These are phyloP conservation scores for Suncus etruscus DNA, from an alignment of 2,113 vertebrate species.

Conservation along the genomic window DNA sequence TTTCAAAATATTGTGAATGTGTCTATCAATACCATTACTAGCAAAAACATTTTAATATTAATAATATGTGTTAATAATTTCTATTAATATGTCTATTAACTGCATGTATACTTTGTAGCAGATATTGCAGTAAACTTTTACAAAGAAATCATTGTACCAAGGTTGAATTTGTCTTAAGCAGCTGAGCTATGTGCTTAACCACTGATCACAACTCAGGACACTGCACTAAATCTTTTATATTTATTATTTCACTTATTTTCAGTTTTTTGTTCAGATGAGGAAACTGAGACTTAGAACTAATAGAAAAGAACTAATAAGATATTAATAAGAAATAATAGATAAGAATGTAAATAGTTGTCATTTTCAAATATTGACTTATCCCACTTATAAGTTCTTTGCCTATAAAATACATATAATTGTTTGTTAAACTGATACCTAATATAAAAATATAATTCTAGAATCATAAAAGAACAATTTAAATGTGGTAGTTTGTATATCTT, in stretches of 20 bases:
- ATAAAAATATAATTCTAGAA: background rate
- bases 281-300: background rate
- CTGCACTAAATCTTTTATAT: slow-evolving; percentile 8
- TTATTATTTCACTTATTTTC: slow-evolving; percentile 41
- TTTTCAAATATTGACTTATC: slow-evolving; percentile 22
- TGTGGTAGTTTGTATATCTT: no score
- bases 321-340: background rate
- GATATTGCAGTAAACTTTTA: background rate
- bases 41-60: background rate
- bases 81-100: no score
- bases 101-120: background rate
- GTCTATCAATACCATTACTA: background rate
- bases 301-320: no score
- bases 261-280: background rate
- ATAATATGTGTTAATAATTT: background rate
- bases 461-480: no score
- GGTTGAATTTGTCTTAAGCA: no score
- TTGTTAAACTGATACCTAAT: slow-evolving; percentile 51
- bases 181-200: no score
- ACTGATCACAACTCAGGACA: no score
- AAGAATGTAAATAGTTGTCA: background rate
- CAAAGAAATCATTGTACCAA: no score
- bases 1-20: slow-evolving; percentile 7
- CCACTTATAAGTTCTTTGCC: slow-evolving; percentile 1
- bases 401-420: background rate